These are phyloP conservation scores for Drosophila ezoana DNA, from an alignment of 2,888 invertebrate genomes.

Conservation along the genomic window DNA sequence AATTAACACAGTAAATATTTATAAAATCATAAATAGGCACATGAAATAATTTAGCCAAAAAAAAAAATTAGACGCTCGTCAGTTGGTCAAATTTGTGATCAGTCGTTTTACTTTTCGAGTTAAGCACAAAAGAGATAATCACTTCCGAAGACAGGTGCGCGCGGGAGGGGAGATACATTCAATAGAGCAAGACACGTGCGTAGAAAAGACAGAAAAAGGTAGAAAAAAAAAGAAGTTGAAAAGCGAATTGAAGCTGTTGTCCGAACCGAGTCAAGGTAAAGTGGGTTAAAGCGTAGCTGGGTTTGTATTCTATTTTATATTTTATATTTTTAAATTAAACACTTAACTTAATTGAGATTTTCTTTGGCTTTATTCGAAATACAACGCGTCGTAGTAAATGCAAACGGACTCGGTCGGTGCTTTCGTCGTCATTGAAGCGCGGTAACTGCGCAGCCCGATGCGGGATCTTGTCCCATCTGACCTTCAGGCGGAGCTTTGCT, in stretches of 20 bases:
- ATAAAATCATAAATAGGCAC: slow-evolving; percentile 45
- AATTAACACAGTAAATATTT: slow-evolving; percentile 60
- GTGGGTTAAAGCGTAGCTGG: slow-evolving; percentile 18
- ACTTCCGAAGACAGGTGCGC: slow-evolving; percentile 58
- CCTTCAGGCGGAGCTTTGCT: slow-evolving; percentile 64
- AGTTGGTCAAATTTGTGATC: slow-evolving; percentile 66
- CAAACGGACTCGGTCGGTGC: slow-evolving; percentile 55
- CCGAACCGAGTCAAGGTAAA: slow-evolving; percentile 44
- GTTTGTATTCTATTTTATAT: background rate
- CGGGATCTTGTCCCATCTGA: slow-evolving; percentile 67
- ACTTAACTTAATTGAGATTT: slow-evolving; percentile 38
- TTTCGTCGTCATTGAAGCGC: slow-evolving; percentile 72
- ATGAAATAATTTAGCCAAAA: slow-evolving; percentile 33
- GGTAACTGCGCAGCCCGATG: slow-evolving; percentile 54
- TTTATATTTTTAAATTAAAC: slow-evolving; percentile 10
- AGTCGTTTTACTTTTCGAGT: slow-evolving; percentile 56
- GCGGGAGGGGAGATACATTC: slow-evolving; percentile 37
- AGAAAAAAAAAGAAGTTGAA: slow-evolving; percentile 12
- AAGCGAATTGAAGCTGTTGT: slow-evolving; percentile 48
- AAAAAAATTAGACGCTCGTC: slow-evolving; percentile 46
- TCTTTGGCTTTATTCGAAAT: slow-evolving; percentile 20
- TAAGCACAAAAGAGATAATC: slow-evolving; percentile 56
- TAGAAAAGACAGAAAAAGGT: slow-evolving; percentile 41
- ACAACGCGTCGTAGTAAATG: slow-evolving; percentile 58
- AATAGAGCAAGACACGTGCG: slow-evolving; percentile 65